phyloP scores from a whole-genome alignment of 2,888 invertebrate genomes.

The Saturnia japonica region DNA sequence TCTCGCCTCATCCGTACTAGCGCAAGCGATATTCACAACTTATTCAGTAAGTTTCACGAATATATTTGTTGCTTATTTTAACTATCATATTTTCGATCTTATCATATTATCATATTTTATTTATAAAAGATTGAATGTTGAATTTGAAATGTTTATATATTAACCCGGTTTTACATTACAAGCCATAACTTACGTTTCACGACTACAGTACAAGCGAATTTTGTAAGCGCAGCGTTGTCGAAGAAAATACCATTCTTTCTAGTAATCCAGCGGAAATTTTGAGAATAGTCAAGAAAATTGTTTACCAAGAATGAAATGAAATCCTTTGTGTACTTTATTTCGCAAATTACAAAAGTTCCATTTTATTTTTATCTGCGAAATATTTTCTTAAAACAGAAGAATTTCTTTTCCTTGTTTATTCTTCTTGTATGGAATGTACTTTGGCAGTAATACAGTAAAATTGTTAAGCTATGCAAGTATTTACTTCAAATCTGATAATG shows the following conservation, averaged over 20 bases:
- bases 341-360: conserved; percentile 16
- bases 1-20: too few species aligned
- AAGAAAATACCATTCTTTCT: conserved; percentile 14
- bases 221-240: conserved; percentile 11
- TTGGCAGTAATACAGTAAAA: neutral
- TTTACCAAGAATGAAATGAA: conserved; percentile 22
- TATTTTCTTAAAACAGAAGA: neutral
- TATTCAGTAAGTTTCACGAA: too few species aligned
- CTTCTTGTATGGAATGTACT: neutral
- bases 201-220: neutral
- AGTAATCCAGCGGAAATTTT: conserved; percentile 17
- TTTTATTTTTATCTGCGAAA: conserved; percentile 3
- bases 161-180: neutral
- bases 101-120: too few species aligned
- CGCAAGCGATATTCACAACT: too few species aligned
- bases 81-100: too few species aligned
- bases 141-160: neutral
- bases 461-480: neutral
- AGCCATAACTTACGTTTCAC: neutral
- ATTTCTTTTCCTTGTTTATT: neutral
- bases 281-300: conserved; percentile 20
- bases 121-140: neutral
- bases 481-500: neutral
- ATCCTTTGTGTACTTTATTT: conserved; percentile 21
- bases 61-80: too few species aligned